Base-by-base conservation (phyloP, 2,888 invertebrate genomes). In the Melanostoma scalare region DNA sequence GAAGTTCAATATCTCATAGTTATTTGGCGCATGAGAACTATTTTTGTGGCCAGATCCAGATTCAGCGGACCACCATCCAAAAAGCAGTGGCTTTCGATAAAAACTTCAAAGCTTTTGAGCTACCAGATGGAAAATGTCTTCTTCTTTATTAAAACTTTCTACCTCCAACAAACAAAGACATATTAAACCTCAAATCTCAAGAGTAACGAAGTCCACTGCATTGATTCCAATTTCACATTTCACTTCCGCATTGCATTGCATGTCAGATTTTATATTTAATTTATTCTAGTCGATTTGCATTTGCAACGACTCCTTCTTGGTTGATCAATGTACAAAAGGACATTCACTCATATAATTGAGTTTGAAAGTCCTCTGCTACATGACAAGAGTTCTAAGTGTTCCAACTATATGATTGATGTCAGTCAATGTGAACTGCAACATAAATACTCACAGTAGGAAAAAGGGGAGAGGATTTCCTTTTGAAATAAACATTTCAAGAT, bases 391-490 rank as follows among this genome's bases (percentile, higher is more conserved):
- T 20, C 20, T 20, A 20, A 20, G 33, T 42, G 33, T 46, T 46
- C 46, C 33, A 33, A 63, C 35, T 73, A 53, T 20, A 20, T 63
- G 72, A 71, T 71, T 53, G 60, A 71, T 44, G 53, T 35, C 71
- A 71, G 52, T 71, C 71, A 52, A 60, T 52, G 60, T 35, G 52
- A 50, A 71, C 61, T 61, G 52, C 60, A 60, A 52, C 52, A 38
- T 60, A 50, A 50, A 69, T 69, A 56, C 20, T 42, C 38, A 31
- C 42, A 42, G 44, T 53, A 9, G 6, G 42, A 56, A 42, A 30
- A 58, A 30, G 30, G n/a, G 20, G 44, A 30, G 61, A 8, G 35
- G 10, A 20, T 20, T 20, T 20, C 20, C 20, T 20, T 20, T 20
- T 20, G 20, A 20, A 20, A 20, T 20, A 20, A 20, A 20, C 20